A percentile compares a stretch with the other conserved stretches of the same genome.
Evolutionary conservation across 2,113 vertebrate genomes (phyloP).

Genomic region (Seriola aureovittata): DNA sequence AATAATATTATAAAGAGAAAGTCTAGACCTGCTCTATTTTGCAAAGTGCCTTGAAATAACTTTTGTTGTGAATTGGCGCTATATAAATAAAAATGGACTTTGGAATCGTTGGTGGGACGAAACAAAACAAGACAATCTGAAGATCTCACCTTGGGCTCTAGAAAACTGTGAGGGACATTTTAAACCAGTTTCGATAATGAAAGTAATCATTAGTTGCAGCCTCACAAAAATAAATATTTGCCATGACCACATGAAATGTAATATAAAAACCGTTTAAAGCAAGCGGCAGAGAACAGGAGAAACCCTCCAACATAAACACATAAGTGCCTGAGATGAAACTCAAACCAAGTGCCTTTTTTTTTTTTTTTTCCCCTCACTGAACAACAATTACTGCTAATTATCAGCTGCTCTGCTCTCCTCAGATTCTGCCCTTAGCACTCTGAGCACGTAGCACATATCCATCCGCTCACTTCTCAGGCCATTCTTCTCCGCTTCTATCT

Average conservation of each 20-base stretch:
- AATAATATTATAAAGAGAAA: too few species aligned
- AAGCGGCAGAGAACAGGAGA: conserved; percentile 24
- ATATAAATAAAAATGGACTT: too few species aligned
- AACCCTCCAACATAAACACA: conserved; percentile 28
- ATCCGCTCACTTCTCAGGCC: conserved; percentile 59
- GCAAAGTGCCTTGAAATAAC: too few species aligned
- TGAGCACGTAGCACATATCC: conserved; percentile 69
- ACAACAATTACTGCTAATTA: conserved; percentile 82
- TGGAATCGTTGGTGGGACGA: too few species aligned
- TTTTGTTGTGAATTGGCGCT: too few species aligned
- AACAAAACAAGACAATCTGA: not conserved
- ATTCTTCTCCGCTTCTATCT: conserved; percentile 52
- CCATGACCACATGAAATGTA: conserved; percentile 22
- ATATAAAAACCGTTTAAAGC: conserved; percentile 15
- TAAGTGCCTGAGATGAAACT: conserved; percentile 47
- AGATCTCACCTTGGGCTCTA: not conserved
- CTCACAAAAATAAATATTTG: not conserved
- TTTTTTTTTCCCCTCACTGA: conserved; percentile 50
- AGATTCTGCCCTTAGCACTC: conserved; percentile 66
- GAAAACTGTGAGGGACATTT: not conserved
- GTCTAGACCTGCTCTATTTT: too few species aligned
- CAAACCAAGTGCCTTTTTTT: conserved; percentile 36
- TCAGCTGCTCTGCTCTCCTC: conserved; percentile 60
- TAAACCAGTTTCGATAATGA: not conserved
- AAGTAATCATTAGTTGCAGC: not conserved